These are phyloP conservation scores for Melanotaenia parkinsoni DNA, from an alignment of 2,797 vertebrate species.

Conservation along the genomic window DNA sequence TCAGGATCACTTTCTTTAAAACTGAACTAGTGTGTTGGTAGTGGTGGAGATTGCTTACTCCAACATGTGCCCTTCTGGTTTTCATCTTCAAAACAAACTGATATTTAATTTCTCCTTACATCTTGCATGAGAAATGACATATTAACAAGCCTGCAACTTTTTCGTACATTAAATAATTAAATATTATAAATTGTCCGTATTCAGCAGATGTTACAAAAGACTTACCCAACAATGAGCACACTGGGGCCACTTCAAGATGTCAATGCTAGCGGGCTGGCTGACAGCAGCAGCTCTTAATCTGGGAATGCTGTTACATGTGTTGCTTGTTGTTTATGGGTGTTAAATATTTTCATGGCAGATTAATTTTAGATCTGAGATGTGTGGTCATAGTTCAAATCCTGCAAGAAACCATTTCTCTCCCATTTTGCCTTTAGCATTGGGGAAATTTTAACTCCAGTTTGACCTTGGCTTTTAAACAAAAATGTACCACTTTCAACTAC, in stretches of 20 bases:
- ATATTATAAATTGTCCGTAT: too few species aligned
- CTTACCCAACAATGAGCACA: not conserved
- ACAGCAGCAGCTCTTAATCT: not conserved
- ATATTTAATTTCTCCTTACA: not conserved
- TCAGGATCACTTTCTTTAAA: not conserved
- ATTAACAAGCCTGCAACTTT: not conserved
- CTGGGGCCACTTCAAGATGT: not conserved
- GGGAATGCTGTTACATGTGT: not conserved
- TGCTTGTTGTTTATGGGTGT: not conserved
- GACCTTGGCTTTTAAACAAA: not conserved
- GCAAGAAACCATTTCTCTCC: not conserved
- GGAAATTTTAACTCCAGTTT: not conserved
- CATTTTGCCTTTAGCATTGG: not conserved
- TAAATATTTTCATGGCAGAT: not conserved
- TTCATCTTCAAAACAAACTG: not conserved
- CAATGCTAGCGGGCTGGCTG: not conserved
- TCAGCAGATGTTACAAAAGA: not conserved
- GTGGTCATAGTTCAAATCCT: not conserved
- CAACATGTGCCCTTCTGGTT: not conserved
- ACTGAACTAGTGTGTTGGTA: not conserved
- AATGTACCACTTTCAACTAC: not conserved
- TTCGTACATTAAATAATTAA: not conserved
- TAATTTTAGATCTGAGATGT: not conserved
- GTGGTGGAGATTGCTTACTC: not conserved
- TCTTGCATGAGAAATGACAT: not conserved